phyloP scores from a whole-genome alignment of 1,140 invertebrate genomes.

The Pinna nobilis region DNA sequence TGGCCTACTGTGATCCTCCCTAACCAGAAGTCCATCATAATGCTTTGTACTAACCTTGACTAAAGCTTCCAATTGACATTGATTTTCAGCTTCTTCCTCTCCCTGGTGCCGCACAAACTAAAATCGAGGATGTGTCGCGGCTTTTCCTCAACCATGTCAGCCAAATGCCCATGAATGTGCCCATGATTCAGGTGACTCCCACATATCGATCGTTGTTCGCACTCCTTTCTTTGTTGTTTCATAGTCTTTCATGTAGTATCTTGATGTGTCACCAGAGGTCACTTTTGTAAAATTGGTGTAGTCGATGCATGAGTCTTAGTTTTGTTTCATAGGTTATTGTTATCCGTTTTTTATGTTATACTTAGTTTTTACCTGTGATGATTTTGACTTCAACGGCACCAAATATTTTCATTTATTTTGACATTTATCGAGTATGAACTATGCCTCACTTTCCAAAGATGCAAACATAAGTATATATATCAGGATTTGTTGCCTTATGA shows the following conservation, averaged over 20 bases:
- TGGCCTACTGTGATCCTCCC: conserved; percentile 10
- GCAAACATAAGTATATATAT: no score
- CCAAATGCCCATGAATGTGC: conserved; percentile 73
- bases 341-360: background rate
- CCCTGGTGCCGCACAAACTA: conserved; percentile 73
- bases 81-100: conserved; percentile 70
- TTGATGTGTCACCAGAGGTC: background rate
- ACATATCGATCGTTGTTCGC: conserved; percentile 5
- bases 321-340: background rate
- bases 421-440: no score
- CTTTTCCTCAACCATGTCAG: conserved; percentile 73
- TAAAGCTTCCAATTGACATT: conserved; percentile 18
- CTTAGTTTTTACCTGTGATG: background rate
- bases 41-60: no score
- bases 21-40: no score
- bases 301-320: background rate
- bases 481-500: no score
- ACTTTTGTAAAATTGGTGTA: background rate
- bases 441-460: no score
- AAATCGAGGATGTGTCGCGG: conserved; percentile 74
- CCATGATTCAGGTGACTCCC: conserved; percentile 70
- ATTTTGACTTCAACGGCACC: no score
- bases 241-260: background rate
- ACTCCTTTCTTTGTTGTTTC: conserved; percentile 14
- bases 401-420: no score